Evolutionary conservation across 2,797 vertebrate genomes (phyloP).

Genomic region (Melanogrammus aeglefinus): DNA sequence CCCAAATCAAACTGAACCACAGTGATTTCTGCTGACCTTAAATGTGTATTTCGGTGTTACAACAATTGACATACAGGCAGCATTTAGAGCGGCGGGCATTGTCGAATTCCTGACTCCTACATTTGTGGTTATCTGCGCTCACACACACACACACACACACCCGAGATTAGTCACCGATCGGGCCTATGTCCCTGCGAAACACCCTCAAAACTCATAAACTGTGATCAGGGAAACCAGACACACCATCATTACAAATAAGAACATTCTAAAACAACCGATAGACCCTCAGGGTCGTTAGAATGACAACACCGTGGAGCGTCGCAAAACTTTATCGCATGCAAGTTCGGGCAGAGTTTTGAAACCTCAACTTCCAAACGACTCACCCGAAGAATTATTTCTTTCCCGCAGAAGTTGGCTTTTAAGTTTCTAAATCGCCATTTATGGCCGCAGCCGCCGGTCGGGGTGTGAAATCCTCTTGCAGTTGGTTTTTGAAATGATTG

Average conservation of each 20-base stretch:
- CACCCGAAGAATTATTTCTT: constrained; percentile 50
- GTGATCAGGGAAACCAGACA: background rate
- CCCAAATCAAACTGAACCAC: too few relatives aligned
- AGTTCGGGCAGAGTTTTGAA: background rate
- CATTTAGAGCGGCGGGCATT: background rate
- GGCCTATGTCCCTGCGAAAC: background rate
- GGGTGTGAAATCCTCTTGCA: background rate
- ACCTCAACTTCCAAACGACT: constrained; percentile 30
- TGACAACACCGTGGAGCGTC: constrained; percentile 20
- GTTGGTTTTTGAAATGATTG: background rate
- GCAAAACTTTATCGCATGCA: constrained; percentile 34
- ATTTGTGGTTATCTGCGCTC: background rate
- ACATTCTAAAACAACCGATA: background rate
- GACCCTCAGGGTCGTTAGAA: background rate
- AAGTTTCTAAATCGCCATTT: constrained; percentile 42
- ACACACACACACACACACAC: too few relatives aligned
- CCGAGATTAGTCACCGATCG: background rate
- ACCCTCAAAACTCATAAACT: background rate
- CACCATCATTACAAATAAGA: background rate
- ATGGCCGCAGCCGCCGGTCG: background rate
- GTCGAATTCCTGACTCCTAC: background rate
- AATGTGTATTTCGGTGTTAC: too few relatives aligned
- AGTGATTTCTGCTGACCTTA: too few relatives aligned
- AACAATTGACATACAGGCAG: background rate
- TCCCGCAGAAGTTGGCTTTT: constrained; percentile 41